Evolutionary conservation across 2,888 invertebrate species (phyloP), one percentile per base, ranked within the genome.

Genomic region (Leptinotarsa peninsularis): DNA sequence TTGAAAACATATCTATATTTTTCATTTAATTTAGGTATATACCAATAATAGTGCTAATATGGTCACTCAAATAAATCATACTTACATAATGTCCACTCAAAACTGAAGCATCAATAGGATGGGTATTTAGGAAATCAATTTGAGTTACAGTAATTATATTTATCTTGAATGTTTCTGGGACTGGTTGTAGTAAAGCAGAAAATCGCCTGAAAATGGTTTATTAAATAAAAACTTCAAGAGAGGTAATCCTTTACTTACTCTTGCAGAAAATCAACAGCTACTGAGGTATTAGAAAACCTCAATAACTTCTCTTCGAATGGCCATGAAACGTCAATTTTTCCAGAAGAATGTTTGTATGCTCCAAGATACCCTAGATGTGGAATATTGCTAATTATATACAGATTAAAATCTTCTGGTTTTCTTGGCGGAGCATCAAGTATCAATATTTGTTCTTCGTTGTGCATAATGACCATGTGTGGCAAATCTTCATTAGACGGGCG

Each of bases 1-100:
- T 33, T 33, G 10, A 43, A 43, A 43, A 43, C 10, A 43, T 10
- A 10, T 43, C 2, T 43, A 43, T 43, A 43, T 43, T 43, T 43
- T 43, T 43, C 43, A 43, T 43, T 43, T 43, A 10, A 43, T 10
- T 33, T 10, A 23, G 4, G 23, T 27, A 43, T 43, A 43, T 10
- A 43, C 43, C 0, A 43, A 43, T 7, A 7, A 33, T 33, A 33
- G 33, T 33, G 7, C 33, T 33, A 2, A 33, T 33, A 33, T 1
- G 5, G 27, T 5, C 27, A 33, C 7, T 10, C 43, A 10, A 43
- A 43, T 43, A 43, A 43, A 23, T 66, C 60, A 49, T 71, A 86
- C 87, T 85, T 83, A 88, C 88, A 80, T 85, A 86, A 77, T 83
- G 84, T 67, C 87, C 87, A 67, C 82, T 84, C 27, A 88, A 76